A percentile compares a stretch with the other conserved stretches of the same genome.
Evolutionary conservation across 2,113 vertebrate species (phyloP).

Genomic region (Centropristis striata): DNA sequence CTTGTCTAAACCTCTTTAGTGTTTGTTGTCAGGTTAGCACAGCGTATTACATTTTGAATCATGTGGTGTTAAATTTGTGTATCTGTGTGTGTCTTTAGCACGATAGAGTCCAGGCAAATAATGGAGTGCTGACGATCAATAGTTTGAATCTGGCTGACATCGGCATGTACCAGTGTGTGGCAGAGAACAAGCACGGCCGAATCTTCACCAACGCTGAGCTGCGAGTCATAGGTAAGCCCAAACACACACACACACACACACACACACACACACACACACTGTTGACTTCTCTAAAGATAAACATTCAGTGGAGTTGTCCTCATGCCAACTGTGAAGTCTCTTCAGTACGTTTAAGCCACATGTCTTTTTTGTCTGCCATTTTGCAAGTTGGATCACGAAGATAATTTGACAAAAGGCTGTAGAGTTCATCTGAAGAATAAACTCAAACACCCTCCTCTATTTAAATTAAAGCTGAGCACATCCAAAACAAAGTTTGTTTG

Average conservation of each 20-base stretch:
- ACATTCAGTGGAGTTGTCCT: background rate
- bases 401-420: background rate
- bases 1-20: conserved; percentile 45
- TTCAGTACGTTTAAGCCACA: conserved; percentile 20
- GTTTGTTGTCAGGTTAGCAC: conserved; percentile 23
- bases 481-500: background rate
- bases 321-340: background rate
- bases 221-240: conserved; percentile 89
- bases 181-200: conserved; percentile 92
- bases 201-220: conserved; percentile 93
- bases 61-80: conserved; percentile 14
- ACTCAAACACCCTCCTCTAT: background rate
- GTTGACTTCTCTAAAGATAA: background rate
- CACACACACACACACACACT: too few species aligned
- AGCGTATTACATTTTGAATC: conserved; percentile 9
- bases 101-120: conserved; percentile 92
- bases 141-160: conserved; percentile 90
- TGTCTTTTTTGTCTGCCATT: background rate
- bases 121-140: conserved; percentile 90
- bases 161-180: conserved; percentile 97
- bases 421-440: background rate
- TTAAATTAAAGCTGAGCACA: background rate
- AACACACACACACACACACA: too few species aligned
- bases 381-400: too few species aligned
- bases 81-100: conserved; percentile 75